Evolutionary conservation across 2,797 vertebrate genomes (phyloP).

Genomic region (Pteronotus mesoamericanus): DNA sequence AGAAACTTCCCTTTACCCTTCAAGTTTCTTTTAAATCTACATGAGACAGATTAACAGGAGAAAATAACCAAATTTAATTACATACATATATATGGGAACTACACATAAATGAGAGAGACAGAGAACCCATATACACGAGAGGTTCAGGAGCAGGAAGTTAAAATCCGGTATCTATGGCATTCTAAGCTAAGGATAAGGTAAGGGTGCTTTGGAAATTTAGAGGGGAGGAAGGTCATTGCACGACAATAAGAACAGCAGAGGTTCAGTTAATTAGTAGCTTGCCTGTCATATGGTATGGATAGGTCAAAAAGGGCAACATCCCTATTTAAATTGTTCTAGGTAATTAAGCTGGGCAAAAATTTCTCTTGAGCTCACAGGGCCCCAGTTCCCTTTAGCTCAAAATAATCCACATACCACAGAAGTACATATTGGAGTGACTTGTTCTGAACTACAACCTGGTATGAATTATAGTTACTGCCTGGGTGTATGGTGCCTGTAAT

Average conservation of each 20-base stretch:
- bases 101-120: background rate
- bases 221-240: background rate
- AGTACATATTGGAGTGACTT: background rate
- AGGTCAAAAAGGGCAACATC: background rate
- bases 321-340: background rate
- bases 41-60: background rate
- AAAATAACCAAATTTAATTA: background rate
- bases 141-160: background rate
- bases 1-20: background rate
- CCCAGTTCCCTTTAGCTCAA: background rate
- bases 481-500: background rate
- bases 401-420: background rate
- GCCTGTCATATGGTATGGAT: background rate
- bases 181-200: background rate
- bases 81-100: background rate
- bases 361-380: background rate
- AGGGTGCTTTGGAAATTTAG: background rate
- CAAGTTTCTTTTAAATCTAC: background rate
- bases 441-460: background rate
- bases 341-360: background rate
- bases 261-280: background rate
- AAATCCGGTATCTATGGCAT: background rate
- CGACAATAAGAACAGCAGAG: background rate
- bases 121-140: no score
- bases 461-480: background rate